Percentiles rank a stretch among this genome's conserved stretches.
Conservation (phyloP, 1,140 invertebrate genomes). For the Druon quercuslanigerum region DNA sequence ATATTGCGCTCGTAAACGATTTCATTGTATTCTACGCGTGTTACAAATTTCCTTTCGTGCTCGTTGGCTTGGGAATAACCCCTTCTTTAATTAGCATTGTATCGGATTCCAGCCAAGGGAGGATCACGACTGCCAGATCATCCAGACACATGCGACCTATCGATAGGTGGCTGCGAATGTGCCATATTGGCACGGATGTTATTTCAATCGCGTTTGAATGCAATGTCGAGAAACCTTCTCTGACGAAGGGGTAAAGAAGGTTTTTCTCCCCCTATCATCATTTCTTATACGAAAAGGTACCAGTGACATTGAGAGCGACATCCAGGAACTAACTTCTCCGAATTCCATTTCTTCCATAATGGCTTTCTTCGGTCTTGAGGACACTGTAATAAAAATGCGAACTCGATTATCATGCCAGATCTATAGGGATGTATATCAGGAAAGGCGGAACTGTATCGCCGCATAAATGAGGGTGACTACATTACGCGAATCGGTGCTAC, state of each 20-base stretch:
- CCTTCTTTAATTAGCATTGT: conserved; percentile 69
- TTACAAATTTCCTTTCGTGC: conserved; percentile 66
- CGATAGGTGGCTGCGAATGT: conserved; percentile 25
- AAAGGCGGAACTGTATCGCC: conserved; percentile 16
- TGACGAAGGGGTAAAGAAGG: neutral
- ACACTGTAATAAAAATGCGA: conserved; percentile 42
- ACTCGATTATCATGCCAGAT: conserved; percentile 43
- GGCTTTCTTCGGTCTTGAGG: conserved; percentile 28
- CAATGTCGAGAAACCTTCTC: conserved; percentile 9
- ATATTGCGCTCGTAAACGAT: conserved; percentile 55
- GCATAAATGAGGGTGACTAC: conserved; percentile 28
- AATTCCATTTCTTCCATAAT: conserved; percentile 28
- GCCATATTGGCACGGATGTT: conserved; percentile 36
- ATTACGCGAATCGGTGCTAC: neutral
- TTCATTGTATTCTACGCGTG: conserved; percentile 63
- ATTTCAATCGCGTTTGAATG: conserved; percentile 45
- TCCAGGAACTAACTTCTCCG: conserved; percentile 31
- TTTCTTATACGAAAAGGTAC: conserved; percentile 27
- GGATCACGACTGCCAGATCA: conserved; percentile 9
- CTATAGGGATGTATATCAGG: conserved; percentile 40
- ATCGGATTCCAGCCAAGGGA: conserved; percentile 57
- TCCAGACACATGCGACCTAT: conserved; percentile 30
- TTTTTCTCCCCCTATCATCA: neutral
- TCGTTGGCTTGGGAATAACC: conserved; percentile 62
- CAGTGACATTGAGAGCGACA: conserved; percentile 31